Percentiles rank a stretch among this genome's conserved stretches.
phyloP scores from a whole-genome alignment of 2,888 invertebrate genomes.

The Oegoconia quadripuncta region DNA sequence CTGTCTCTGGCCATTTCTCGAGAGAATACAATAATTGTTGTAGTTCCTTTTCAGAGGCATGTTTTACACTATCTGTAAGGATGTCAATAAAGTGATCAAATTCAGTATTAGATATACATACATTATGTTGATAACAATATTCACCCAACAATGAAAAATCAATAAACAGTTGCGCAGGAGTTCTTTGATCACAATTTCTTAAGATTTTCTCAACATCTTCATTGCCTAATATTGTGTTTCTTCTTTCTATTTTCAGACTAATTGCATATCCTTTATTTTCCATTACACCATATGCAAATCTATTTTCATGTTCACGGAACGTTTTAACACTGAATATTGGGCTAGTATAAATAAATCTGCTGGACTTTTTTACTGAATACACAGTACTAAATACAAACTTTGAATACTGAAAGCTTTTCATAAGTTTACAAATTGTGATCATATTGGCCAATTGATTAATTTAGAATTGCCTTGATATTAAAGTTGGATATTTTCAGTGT shows the following conservation, averaged over 20 bases:
- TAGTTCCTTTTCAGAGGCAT: constrained; percentile 79
- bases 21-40: constrained; percentile 72
- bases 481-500: too few relatives aligned
- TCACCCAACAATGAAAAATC: constrained; percentile 47
- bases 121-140: constrained; percentile 47
- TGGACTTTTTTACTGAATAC: constrained; percentile 21
- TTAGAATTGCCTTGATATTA: too few relatives aligned
- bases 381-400: constrained; percentile 1
- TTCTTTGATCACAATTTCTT: constrained; percentile 44
- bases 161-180: constrained; percentile 41
- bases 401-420: constrained; percentile 19
- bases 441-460: background rate
- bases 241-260: constrained; percentile 26
- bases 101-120: constrained; percentile 52
- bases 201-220: constrained; percentile 38
- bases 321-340: constrained; percentile 41
- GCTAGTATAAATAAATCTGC: constrained; percentile 34
- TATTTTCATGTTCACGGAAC: constrained; percentile 62
- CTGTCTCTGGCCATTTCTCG: constrained; percentile 70
- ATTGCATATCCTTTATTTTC: constrained; percentile 50
- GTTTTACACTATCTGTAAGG: constrained; percentile 72
- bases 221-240: constrained; percentile 19
- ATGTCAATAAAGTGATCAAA: constrained; percentile 62
- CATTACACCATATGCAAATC: constrained; percentile 60
- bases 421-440: constrained; percentile 12